Conservation (phyloP, 2,888 invertebrate species). For the Smittia sp. region DNA sequence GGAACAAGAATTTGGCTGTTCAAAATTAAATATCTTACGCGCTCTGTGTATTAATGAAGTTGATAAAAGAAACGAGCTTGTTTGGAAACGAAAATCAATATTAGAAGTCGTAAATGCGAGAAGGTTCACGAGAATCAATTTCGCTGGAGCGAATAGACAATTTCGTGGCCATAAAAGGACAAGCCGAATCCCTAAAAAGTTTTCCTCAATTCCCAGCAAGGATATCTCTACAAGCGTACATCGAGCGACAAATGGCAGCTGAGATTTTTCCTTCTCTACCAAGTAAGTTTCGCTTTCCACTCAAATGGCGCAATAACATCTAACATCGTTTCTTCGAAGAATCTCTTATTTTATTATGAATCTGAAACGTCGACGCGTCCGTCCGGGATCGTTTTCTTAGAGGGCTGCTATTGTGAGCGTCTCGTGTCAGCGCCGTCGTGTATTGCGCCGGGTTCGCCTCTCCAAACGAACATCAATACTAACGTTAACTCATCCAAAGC, state of each 20-base stretch:
- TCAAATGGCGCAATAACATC: not conserved
- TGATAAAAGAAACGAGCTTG: too few relatives aligned
- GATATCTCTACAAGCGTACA: slow-evolving; percentile 80
- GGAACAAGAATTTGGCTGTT: too few relatives aligned
- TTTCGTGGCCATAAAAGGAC: not conserved
- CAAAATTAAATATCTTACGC: too few relatives aligned
- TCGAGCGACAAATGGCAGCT: slow-evolving; percentile 85
- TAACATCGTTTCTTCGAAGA: slow-evolving; percentile 60
- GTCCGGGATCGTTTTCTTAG: slow-evolving; percentile 79
- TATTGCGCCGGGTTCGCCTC: slow-evolving; percentile 39
- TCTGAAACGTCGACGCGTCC: slow-evolving; percentile 75
- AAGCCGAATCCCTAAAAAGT: not conserved
- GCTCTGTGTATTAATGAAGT: too few relatives aligned
- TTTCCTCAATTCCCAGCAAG: slow-evolving; percentile 57
- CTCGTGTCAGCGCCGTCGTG: slow-evolving; percentile 60
- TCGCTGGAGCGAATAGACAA: not conserved
- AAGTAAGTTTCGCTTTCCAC: slow-evolving; percentile 57
- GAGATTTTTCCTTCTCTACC: slow-evolving; percentile 77
- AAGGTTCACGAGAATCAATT: not conserved
- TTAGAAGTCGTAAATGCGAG: too few relatives aligned
- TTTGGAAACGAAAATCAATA: too few relatives aligned
- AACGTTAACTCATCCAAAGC: slow-evolving; percentile 31
- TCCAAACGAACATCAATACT: slow-evolving; percentile 18
- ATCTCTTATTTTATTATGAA: slow-evolving; percentile 88
- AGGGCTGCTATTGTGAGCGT: slow-evolving; percentile 84